Evolutionary conservation across 1,140 invertebrate species (phyloP).

Genomic region (Ylistrum balloti): DNA sequence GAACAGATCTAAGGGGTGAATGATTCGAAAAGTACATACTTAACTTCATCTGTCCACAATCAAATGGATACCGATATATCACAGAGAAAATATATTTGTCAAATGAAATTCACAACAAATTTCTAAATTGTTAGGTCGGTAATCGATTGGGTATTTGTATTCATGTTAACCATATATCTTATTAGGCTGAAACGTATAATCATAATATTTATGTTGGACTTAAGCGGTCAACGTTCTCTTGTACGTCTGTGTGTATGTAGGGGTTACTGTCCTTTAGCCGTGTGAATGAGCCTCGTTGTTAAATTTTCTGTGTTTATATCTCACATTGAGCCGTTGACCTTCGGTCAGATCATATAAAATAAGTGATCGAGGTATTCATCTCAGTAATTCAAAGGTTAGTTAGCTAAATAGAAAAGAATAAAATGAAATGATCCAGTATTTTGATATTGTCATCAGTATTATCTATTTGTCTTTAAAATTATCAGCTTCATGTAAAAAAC

Average conservation of each 20-base stretch:
- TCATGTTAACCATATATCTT: constrained; percentile 12
- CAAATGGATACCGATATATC: background rate
- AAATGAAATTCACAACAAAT: constrained; percentile 15
- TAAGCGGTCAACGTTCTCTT: background rate
- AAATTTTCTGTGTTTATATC: background rate
- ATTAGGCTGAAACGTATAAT: background rate
- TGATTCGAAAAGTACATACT: background rate
- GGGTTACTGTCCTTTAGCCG: constrained; percentile 21
- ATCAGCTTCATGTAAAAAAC: too few species aligned
- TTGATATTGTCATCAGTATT: too few species aligned
- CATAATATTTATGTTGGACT: constrained; percentile 19
- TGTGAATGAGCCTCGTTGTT: background rate
- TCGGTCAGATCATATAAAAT: background rate
- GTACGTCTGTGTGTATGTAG: background rate
- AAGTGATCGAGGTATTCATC: background rate
- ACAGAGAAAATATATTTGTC: constrained; percentile 20
- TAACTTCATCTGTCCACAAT: background rate
- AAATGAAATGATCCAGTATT: too few species aligned
- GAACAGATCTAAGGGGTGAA: background rate
- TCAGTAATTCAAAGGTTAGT: too few species aligned
- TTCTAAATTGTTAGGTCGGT: background rate
- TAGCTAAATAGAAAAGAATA: too few species aligned
- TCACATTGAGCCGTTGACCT: background rate
- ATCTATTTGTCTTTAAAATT: too few species aligned
- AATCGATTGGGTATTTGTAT: constrained; percentile 20